Conservation (phyloP, 2,888 invertebrate species). For the Eupithecia subumbrata region DNA sequence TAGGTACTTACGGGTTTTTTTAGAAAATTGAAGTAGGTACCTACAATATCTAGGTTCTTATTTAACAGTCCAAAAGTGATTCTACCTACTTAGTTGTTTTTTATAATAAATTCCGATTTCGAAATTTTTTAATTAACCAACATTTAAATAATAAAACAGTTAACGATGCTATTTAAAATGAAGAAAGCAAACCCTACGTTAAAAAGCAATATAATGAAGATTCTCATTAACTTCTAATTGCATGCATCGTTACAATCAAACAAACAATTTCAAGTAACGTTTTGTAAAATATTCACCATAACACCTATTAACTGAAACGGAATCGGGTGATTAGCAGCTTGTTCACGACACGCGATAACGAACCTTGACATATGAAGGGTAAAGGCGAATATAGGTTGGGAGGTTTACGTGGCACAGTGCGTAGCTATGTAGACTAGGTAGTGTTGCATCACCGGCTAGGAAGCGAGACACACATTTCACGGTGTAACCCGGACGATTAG, state of each 20-base stretch:
- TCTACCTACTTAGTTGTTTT: background rate
- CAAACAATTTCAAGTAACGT: slow-evolving; percentile 27
- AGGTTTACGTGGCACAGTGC: slow-evolving; percentile 29
- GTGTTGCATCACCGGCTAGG: slow-evolving; percentile 44
- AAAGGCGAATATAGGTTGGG: slow-evolving; percentile 39
- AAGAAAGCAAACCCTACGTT: slow-evolving; percentile 8
- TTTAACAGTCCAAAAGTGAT: background rate
- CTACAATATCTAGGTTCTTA: background rate
- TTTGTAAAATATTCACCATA: slow-evolving; percentile 36
- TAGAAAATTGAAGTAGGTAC: background rate
- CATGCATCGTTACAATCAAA: slow-evolving; percentile 22
- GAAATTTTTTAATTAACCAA: background rate
- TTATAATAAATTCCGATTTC: background rate
- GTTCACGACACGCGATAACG: slow-evolving; percentile 32
- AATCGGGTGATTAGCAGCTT: slow-evolving; percentile 41
- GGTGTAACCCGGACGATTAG: slow-evolving; percentile 60
- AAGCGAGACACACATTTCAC: slow-evolving; percentile 58
- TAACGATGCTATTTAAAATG: slow-evolving; percentile 14
- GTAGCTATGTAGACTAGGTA: slow-evolving; percentile 25
- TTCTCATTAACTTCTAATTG: slow-evolving; percentile 24
- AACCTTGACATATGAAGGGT: slow-evolving; percentile 42
- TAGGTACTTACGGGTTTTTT: background rate
- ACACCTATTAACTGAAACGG: slow-evolving; percentile 38
- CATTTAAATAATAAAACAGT: slow-evolving; percentile 6
- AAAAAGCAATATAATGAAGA: slow-evolving; percentile 10